Base-by-base conservation (phyloP, 2,113 vertebrate genomes). In the Thinocorus orbignyianus region DNA sequence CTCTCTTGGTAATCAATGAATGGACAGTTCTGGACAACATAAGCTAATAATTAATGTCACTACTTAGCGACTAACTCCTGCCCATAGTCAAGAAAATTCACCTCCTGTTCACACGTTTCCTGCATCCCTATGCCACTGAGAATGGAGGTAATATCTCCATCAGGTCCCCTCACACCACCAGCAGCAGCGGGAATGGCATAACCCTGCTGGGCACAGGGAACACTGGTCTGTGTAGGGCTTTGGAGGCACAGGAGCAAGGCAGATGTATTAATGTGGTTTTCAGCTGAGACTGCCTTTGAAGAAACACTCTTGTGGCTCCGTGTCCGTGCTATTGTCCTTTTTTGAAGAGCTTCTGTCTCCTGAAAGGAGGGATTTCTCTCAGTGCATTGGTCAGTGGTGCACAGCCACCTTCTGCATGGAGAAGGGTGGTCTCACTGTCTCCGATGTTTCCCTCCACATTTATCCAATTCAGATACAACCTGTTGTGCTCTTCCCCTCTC, bases 401-500 rank as follows among this genome's bases (percentile, higher is more conserved):
- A 35, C 15, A 86, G 57, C 54, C 7, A 12, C 64, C 57, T 74
- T 71, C 49, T 57, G 41, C 41, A 18, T 37, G 31, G 44, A 85
- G 39, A 65, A 48, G 2, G 57, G 19, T 46, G 24, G 30, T 35
- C 52, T 66, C 31, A 7, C 24, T 76, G 11, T 39, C 26, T 61
- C 81, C 48, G 35, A 33, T 39, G 46, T 64, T 49, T 76, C 26
- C 52, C 71, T 79, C 26, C 79, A 60, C 2, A 3, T 57, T 60
- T 22, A 70, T 2, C 19, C 65, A 55, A 2, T 13, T 11, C 42
- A 64, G 24, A 46, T 15, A 33, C 0, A 0, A 49, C 28, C 51
- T 35, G 5, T 3, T 64, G 33, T 42, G 79, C 48, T 78, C 41
- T n/a, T 81, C 31, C 28, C 52, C 39, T 58, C 35, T 19, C 37